Evolutionary conservation across 2,888 invertebrate genomes (phyloP), one percentile per base, ranked within the genome.

Genomic region (Operophtera brumata): DNA sequence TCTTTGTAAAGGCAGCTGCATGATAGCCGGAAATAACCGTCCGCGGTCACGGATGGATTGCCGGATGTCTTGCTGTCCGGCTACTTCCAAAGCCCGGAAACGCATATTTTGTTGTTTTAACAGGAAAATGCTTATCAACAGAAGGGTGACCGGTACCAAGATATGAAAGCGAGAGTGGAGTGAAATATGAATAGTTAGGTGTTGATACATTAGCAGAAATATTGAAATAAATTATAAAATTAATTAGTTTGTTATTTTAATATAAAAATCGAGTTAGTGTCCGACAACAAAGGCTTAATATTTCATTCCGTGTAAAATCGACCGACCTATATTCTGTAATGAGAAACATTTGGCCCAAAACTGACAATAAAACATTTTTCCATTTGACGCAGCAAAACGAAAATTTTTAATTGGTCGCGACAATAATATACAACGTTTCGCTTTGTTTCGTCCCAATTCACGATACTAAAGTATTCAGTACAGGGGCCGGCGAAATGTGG

Each of bases 1-100:
- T 28, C 36, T 34, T 25, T 12, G 13, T 11, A 32, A 42, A 47
- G 2, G 7, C 11, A 11, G 12, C 6, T 30, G 6, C 14, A 26
- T 41, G 28, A 44, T 51, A 47, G 69, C 61, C 63, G 75, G 71
- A 71, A 69, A 71, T 73, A 70, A 42, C 46, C 34, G 51, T 67
- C 69, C 70, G 71, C 65, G 57, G 59, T 65, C 66, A 65, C 70
- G 69, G 66, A 69, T 71, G 68, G 73, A 76, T 73, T 69, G 61
- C 75, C 77, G 82, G 81, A 80, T 71, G 75, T 74, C 77, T 80
- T 72, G 70, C 70, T 73, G 70, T 67, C 73, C 66, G 62, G 56
- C 62, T 59, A 65, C 65, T 72, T 78, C 79, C 75, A 73, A 67
- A 56, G 58, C 59, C 52, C 64, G 54, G 62, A 54, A 59, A 47